Percentiles rank a stretch among this genome's conserved stretches.
phyloP scores from a whole-genome alignment of 1,140 invertebrate genomes.

The Ips typographus region DNA sequence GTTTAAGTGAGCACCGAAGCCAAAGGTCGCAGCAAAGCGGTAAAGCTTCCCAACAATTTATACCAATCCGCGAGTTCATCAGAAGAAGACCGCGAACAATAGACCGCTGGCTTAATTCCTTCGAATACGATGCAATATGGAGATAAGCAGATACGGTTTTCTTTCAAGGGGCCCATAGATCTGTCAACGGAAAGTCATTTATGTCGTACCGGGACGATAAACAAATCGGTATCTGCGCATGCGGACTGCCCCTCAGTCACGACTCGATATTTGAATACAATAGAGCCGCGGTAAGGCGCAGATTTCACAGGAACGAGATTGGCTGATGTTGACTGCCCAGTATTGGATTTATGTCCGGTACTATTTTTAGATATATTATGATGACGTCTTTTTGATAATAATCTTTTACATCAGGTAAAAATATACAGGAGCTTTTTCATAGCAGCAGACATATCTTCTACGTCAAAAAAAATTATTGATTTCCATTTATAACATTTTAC shows the following conservation, averaged over 20 bases:
- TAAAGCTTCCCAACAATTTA: slow-evolving; percentile 19
- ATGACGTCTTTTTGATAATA: too few relatives aligned
- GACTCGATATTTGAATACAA: slow-evolving; percentile 48
- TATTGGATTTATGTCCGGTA: background rate
- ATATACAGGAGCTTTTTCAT: too few relatives aligned
- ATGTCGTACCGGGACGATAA: slow-evolving; percentile 44
- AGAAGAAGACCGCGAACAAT: slow-evolving; percentile 27
- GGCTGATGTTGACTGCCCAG: background rate
- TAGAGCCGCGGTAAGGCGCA: slow-evolving; percentile 26
- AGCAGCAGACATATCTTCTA: too few relatives aligned
- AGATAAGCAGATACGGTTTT: slow-evolving; percentile 46
- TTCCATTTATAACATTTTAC: too few relatives aligned
- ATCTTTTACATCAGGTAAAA: too few relatives aligned
- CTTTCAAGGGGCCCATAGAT: slow-evolving; percentile 47
- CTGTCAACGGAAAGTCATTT: slow-evolving; percentile 48
- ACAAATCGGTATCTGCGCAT: slow-evolving; percentile 48
- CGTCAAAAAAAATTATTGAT: too few relatives aligned
- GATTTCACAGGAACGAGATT: slow-evolving; percentile 3
- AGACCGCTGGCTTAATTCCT: slow-evolving; percentile 38
- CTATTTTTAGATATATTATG: background rate
- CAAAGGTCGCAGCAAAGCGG: slow-evolving; percentile 10
- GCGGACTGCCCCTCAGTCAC: slow-evolving; percentile 43
- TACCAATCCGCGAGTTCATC: slow-evolving; percentile 33
- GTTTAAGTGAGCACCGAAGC: background rate
- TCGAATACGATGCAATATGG: slow-evolving; percentile 39